Conservation (phyloP, 2,797 vertebrate genomes). For the Simalia tracyae region DNA sequence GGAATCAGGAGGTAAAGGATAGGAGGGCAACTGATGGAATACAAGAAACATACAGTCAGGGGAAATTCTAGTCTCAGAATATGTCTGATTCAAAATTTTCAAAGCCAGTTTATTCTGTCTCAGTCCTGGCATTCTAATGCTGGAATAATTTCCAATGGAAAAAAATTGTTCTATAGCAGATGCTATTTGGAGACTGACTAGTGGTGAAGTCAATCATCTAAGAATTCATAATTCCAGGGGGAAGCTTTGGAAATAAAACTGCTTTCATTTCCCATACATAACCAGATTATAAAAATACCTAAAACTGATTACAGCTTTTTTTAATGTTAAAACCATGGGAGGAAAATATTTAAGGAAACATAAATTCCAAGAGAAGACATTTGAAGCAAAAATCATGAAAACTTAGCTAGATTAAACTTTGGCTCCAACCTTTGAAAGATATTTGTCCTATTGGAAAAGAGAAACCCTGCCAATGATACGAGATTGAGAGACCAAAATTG, state of each 20-base stretch:
- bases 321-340: background rate
- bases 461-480: background rate
- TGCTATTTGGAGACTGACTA: background rate
- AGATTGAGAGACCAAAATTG: background rate
- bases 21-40: background rate
- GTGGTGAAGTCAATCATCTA: background rate
- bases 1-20: background rate
- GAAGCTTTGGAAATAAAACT: background rate
- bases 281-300: background rate
- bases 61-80: background rate
- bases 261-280: background rate
- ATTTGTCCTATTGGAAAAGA: background rate
- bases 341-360: background rate
- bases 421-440: background rate
- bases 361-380: background rate
- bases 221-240: background rate
- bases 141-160: background rate
- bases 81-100: background rate
- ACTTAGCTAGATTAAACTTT: background rate
- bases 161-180: background rate
- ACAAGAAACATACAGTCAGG: background rate
- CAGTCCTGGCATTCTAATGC: background rate
- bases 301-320: background rate
- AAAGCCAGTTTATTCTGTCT: background rate
- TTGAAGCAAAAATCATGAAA: background rate